phyloP scores from a whole-genome alignment of 2,888 invertebrate genomes.

The Eristalis pertinax region DNA sequence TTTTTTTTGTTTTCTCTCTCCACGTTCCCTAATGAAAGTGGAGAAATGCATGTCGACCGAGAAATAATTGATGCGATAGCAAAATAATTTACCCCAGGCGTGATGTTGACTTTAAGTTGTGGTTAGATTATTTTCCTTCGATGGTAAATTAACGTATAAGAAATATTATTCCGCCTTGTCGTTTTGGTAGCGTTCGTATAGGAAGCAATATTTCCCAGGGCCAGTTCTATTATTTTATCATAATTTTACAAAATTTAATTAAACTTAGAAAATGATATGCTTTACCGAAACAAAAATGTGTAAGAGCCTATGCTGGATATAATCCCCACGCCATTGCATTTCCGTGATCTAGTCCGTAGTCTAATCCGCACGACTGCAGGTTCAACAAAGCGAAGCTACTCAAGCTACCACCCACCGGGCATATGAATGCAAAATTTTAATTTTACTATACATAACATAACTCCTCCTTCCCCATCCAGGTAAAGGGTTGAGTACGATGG shows the following conservation, averaged over 20 bases:
- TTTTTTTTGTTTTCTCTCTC: constrained; percentile 14
- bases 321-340: background rate
- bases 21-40: constrained; percentile 8
- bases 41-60: constrained; percentile 36
- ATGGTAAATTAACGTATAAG: no score
- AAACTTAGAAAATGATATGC: background rate
- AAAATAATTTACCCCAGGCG: constrained; percentile 25
- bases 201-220: no score
- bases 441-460: background rate
- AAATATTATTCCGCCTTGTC: no score
- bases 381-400: background rate
- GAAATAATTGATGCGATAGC: constrained; percentile 49
- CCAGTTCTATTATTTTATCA: no score
- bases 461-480: no score
- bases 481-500: background rate
- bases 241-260: background rate
- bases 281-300: background rate
- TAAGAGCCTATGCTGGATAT: background rate
- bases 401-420: background rate
- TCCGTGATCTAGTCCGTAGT: background rate
- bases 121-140: background rate
- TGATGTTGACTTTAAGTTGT: background rate
- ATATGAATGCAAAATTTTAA: constrained; percentile 8
- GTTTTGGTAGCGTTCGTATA: no score
- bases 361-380: constrained; percentile 26